Base-by-base conservation (phyloP, 2,113 vertebrate species). In the Pipa parva region DNA sequence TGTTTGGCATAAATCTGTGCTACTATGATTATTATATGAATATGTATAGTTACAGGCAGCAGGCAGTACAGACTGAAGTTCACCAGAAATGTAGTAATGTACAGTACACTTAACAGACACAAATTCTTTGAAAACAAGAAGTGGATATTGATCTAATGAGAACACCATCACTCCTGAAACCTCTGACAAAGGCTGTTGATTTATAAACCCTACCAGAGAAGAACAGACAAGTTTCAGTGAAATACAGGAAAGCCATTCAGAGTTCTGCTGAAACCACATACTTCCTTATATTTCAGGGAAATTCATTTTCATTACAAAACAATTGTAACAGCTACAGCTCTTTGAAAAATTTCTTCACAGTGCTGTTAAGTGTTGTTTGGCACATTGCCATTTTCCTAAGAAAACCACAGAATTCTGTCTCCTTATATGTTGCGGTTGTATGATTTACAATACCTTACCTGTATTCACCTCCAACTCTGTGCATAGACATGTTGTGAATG, bases 231-330 rank as follows among this genome's bases (percentile, higher is more conserved):
- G 45, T 27, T 29, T 45, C 36, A 49, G n/a, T 29, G 42, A 48
- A 48, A 13, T 31, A 29, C 60, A 63, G 15, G 13, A 36, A 31
- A 21, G 45, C 11, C 13, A 11, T 62, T 11, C 11, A 22, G 12
- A 51, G 46, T 20, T 63, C 46, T 36, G 60, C 27, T 49, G 13
- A 33, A 51, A 63, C 20, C 45, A 51, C 28, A 51, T 20, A 21
- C 31, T 62, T 48, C 59, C 60, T 51, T 33, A 9, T 36, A 11
- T 51, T 63, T 46, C 60, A 17, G 48, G 21, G 60, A 63, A 63
- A 22, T 31, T 25, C 7, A 31, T 31, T 45, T n/a, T 60, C 39
- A n/a, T 21, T 22, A 31, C 11, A 61, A 45, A 24, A 49, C 18
- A 62, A 49, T 17, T 49, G 22, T 17, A 42, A 49, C 46, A 24